phyloP scores from a whole-genome alignment of 2,797 vertebrate genomes.

The Fistularia commersonii region DNA sequence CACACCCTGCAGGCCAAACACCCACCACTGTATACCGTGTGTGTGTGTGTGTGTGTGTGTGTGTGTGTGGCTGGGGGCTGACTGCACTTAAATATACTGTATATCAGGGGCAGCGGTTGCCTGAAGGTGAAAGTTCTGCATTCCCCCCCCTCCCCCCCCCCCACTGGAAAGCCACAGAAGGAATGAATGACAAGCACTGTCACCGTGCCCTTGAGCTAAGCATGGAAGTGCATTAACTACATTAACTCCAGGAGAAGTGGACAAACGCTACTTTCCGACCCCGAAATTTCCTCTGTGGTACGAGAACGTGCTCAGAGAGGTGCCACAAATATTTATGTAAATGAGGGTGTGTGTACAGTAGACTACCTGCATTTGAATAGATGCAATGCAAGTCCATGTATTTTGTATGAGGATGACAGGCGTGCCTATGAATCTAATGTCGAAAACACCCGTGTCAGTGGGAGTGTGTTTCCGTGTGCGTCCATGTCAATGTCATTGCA shows the following conservation, averaged over 20 bases:
- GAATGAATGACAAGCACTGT: conserved; percentile 44
- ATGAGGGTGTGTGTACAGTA: too few species aligned
- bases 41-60: conserved; percentile 24
- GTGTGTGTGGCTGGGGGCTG: too few species aligned
- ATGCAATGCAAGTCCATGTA: background rate
- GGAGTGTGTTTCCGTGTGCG: conserved; percentile 19
- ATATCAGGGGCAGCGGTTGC: conserved; percentile 49
- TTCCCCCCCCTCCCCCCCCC: too few species aligned
- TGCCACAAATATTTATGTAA: too few species aligned
- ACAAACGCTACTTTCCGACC: too few species aligned
- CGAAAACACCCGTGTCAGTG: conserved; percentile 18
- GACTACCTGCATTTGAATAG: too few species aligned
- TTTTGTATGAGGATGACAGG: conserved; percentile 8
- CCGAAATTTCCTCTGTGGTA: too few species aligned
- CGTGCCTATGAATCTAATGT: conserved; percentile 19
- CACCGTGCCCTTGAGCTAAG: conserved; percentile 50
- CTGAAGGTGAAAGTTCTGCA: conserved; percentile 51
- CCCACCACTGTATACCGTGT: conserved; percentile 25
- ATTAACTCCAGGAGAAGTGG: too few species aligned
- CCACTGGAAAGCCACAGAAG: conserved; percentile 42
- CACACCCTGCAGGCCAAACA: conserved; percentile 67
- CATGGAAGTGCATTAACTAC: too few species aligned
- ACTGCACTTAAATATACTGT: conserved; percentile 54
- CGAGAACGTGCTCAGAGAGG: too few species aligned
- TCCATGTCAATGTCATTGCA: conserved; percentile 37